A percentile compares a stretch with the other conserved stretches of the same genome.
Evolutionary conservation across 2,888 invertebrate species (phyloP).

Genomic region (Mimachlamys varia): DNA sequence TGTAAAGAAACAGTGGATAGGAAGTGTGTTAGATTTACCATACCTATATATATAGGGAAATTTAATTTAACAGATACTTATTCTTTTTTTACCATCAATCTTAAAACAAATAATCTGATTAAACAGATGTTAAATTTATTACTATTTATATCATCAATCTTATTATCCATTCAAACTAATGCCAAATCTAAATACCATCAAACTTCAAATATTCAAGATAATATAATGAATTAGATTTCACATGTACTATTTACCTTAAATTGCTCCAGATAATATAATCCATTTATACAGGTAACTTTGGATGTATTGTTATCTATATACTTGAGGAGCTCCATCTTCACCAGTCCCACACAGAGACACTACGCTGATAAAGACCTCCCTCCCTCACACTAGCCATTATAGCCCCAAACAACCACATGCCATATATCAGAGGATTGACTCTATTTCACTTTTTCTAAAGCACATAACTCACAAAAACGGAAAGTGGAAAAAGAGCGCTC

Average conservation of each 20-base stretch:
- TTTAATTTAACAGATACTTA: no score
- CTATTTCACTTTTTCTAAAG: neutral
- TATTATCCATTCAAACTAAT: neutral
- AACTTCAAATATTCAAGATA: no score
- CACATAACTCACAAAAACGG: neutral
- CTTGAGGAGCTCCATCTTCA: neutral
- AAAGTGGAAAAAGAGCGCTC: neutral
- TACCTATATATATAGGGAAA: no score
- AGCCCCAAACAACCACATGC: neutral
- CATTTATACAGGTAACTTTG: neutral
- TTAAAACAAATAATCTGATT: no score
- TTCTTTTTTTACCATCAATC: no score
- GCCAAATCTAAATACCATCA: no score
- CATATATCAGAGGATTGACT: neutral
- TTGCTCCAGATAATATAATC: neutral
- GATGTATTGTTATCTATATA: neutral
- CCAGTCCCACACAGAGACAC: neutral
- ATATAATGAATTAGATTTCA: neutral
- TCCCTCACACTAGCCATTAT: neutral
- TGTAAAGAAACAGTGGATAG: no score
- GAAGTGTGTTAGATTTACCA: no score
- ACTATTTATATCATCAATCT: no score
- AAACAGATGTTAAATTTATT: no score
- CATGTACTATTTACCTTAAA: neutral
- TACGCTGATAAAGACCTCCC: neutral